A percentile compares a stretch with the other conserved stretches of the same genome.
Evolutionary conservation across 2,888 invertebrate genomes (phyloP).

Genomic region (Ichneumoninae sp.): DNA sequence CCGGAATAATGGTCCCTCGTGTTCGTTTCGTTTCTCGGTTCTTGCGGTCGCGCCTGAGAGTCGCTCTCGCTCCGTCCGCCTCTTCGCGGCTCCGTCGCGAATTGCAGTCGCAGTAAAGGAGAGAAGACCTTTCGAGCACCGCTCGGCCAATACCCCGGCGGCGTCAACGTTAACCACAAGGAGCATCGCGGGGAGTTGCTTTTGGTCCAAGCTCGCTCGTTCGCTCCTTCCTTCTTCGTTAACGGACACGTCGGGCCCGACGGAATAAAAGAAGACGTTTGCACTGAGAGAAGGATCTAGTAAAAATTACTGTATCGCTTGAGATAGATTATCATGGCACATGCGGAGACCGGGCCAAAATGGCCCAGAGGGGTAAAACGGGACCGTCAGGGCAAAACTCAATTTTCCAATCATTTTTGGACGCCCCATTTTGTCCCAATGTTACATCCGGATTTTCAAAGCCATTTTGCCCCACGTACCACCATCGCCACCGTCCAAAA

Average conservation of each 20-base stretch:
- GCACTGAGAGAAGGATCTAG: neutral
- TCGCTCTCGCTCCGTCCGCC: slow-evolving; percentile 47
- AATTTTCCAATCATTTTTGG: too few relatives aligned
- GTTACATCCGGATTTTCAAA: too few relatives aligned
- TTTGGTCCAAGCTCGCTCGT: slow-evolving; percentile 33
- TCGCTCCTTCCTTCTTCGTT: slow-evolving; percentile 31
- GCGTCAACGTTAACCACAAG: slow-evolving; percentile 76
- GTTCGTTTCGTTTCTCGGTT: slow-evolving; percentile 66
- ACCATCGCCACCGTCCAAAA: too few relatives aligned
- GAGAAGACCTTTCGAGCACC: slow-evolving; percentile 66
- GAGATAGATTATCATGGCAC: too few relatives aligned
- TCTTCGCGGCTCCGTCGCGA: slow-evolving; percentile 27
- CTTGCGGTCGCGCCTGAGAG: slow-evolving; percentile 65
- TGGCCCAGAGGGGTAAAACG: too few relatives aligned
- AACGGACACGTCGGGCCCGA: slow-evolving; percentile 5
- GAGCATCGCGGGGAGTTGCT: slow-evolving; percentile 50
- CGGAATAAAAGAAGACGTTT: slow-evolving; percentile 10
- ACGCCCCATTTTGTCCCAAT: too few relatives aligned
- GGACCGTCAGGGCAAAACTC: too few relatives aligned
- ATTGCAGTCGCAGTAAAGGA: slow-evolving; percentile 4
- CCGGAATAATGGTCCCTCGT: slow-evolving; percentile 61
- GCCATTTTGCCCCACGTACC: too few relatives aligned
- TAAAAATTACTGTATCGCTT: too few relatives aligned
- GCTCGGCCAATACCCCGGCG: slow-evolving; percentile 74
- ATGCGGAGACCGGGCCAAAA: too few relatives aligned